Evolutionary conservation across 2,797 vertebrate genomes (phyloP).

Genomic region (Aythya fuligula): DNA sequence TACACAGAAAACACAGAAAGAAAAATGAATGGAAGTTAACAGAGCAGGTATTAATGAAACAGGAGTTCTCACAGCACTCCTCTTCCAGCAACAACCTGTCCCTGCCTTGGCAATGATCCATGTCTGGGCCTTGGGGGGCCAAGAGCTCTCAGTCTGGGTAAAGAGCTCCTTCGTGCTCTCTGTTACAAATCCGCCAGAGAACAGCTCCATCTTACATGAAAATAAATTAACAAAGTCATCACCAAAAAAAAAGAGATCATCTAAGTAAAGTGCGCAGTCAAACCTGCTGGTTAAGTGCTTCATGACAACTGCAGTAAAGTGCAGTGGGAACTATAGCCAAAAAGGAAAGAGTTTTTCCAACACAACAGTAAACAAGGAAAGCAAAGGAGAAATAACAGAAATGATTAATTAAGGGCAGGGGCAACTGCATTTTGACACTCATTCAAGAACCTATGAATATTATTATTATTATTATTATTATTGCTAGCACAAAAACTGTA

Average conservation of each 20-base stretch:
- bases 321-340: not conserved
- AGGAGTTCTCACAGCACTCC: not conserved
- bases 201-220: not conserved
- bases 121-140: not conserved
- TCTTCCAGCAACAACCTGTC: not conserved
- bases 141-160: not conserved
- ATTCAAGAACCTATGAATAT: not conserved
- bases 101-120: rapidly evolving
- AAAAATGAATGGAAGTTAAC: not conserved
- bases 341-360: not conserved
- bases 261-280: not conserved
- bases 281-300: not conserved
- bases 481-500: not conserved
- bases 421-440: not conserved
- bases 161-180: not conserved
- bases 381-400: not conserved
- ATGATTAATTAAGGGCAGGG: not conserved
- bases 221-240: not conserved
- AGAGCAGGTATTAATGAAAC: not conserved
- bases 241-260: not conserved
- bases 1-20: not conserved
- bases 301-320: not conserved
- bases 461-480: not conserved
- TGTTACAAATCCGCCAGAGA: not conserved
- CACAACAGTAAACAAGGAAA: not conserved